phyloP scores from a whole-genome alignment of 2,113 vertebrate species.

The Oophaga pumilio region DNA sequence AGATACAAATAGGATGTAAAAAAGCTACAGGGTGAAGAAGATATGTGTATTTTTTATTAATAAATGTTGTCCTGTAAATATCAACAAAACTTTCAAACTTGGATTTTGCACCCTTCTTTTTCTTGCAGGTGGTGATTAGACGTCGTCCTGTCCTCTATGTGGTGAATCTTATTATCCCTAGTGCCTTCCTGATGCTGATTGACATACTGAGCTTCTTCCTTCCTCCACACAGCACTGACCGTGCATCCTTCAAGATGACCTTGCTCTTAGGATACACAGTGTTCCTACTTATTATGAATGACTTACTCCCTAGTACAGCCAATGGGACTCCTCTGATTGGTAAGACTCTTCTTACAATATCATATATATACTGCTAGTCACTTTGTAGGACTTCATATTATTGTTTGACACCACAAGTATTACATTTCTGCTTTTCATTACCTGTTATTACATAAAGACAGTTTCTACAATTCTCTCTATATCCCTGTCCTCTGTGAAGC shows the following conservation, averaged over 20 bases:
- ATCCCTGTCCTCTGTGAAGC: neutral
- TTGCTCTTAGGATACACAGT: conserved; percentile 79
- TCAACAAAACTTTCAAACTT: neutral
- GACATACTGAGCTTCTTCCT: conserved; percentile 79
- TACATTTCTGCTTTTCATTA: neutral
- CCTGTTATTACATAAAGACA: neutral
- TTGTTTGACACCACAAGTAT: neutral
- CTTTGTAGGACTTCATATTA: neutral
- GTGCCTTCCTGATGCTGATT: conserved; percentile 73
- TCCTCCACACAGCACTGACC: conserved; percentile 69
- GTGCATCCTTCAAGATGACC: conserved; percentile 77
- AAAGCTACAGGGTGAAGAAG: too few relatives aligned
- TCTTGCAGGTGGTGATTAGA: conserved; percentile 60
- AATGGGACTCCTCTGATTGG: conserved; percentile 80
- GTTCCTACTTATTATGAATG: conserved; percentile 78
- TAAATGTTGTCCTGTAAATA: neutral
- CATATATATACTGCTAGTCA: neutral
- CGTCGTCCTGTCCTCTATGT: conserved; percentile 71
- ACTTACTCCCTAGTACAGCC: conserved; percentile 74
- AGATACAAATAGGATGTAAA: too few relatives aligned
- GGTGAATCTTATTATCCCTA: conserved; percentile 77
- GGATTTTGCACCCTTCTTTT: neutral
- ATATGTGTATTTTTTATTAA: neutral
- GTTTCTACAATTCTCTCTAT: neutral
- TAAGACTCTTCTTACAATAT: conserved; percentile 45